These are phyloP conservation scores for Drosophila affinis DNA, from an alignment of 2,888 invertebrate species.

Conservation along the genomic window DNA sequence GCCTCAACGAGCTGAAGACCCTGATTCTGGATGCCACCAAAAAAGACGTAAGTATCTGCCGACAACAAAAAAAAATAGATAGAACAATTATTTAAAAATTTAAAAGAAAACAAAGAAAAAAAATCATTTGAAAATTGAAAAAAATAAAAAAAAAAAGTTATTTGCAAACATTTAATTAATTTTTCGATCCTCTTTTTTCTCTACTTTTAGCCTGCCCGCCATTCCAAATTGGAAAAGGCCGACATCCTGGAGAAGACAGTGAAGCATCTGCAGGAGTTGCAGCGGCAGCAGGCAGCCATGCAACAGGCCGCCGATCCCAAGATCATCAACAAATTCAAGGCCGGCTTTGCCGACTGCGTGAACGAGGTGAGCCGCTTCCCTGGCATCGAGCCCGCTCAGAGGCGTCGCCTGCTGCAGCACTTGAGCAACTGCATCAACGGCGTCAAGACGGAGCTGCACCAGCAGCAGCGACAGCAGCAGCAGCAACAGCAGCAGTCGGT, in stretches of 20 bases:
- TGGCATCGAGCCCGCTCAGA: slow-evolving; percentile 89
- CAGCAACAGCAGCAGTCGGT: slow-evolving; percentile 78
- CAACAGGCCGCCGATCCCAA: slow-evolving; percentile 93
- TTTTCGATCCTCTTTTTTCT: slow-evolving; percentile 30
- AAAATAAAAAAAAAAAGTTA: neutral
- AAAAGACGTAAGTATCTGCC: slow-evolving; percentile 91
- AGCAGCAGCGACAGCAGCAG: slow-evolving; percentile 80
- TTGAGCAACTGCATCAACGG: slow-evolving; percentile 88
- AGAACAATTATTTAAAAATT: neutral
- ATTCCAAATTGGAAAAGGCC: slow-evolving; percentile 97
- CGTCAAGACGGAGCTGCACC: slow-evolving; percentile 82
- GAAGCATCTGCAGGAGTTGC: slow-evolving; percentile 94
- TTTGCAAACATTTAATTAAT: slow-evolving; percentile 35
- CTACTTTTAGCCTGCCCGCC: slow-evolving; percentile 91
- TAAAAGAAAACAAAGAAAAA: neutral
- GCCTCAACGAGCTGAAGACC: slow-evolving; percentile 93
- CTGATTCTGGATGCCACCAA: slow-evolving; percentile 93
- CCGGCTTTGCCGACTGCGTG: slow-evolving; percentile 95
- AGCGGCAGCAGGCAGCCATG: slow-evolving; percentile 92
- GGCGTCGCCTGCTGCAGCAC: slow-evolving; percentile 90
- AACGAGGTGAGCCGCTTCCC: slow-evolving; percentile 91
- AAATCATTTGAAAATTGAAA: neutral
- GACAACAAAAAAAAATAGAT: no score
- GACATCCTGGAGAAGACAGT: slow-evolving; percentile 98
- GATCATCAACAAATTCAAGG: slow-evolving; percentile 92